phyloP scores from a whole-genome alignment of 2,797 vertebrate genomes.

The Podarcis siculus region DNA sequence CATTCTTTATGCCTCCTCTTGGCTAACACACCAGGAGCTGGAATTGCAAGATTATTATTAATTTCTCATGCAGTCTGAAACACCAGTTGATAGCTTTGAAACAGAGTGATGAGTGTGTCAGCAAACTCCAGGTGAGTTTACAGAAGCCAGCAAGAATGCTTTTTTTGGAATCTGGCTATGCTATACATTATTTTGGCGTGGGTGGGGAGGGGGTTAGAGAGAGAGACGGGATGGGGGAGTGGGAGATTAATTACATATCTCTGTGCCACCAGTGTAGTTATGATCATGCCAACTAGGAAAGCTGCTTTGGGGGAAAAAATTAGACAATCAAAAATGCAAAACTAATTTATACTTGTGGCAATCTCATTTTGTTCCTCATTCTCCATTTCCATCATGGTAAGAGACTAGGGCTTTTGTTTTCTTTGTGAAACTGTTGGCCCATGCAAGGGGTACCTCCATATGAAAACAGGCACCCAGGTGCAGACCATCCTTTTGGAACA shows the following conservation, averaged over 20 bases:
- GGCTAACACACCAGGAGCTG: constrained; percentile 50
- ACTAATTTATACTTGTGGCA: constrained; percentile 65
- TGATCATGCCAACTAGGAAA: constrained; percentile 45
- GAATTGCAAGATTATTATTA: constrained; percentile 40
- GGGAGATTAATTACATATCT: constrained; percentile 68
- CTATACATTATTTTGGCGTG: constrained; percentile 57
- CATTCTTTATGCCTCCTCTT: neutral
- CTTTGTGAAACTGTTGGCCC: neutral
- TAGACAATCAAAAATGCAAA: constrained; percentile 68
- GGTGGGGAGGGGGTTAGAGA: constrained; percentile 38
- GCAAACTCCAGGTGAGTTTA: constrained; percentile 64
- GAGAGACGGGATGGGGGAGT: neutral
- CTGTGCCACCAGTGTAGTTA: constrained; percentile 65
- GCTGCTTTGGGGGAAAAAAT: constrained; percentile 73
- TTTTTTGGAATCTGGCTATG: constrained; percentile 59
- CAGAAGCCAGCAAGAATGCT: constrained; percentile 60
- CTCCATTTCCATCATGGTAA: neutral
- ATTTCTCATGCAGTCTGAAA: constrained; percentile 29
- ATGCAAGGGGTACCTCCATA: neutral
- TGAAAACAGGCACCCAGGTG: neutral
- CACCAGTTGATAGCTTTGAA: constrained; percentile 63
- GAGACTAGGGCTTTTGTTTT: constrained; percentile 50
- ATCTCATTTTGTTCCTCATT: constrained; percentile 57
- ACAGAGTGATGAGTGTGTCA: constrained; percentile 29
- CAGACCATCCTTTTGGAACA: neutral